Base-by-base conservation (phyloP, 2,888 invertebrate genomes). In the Acanthococcus lagerstroemiae region DNA sequence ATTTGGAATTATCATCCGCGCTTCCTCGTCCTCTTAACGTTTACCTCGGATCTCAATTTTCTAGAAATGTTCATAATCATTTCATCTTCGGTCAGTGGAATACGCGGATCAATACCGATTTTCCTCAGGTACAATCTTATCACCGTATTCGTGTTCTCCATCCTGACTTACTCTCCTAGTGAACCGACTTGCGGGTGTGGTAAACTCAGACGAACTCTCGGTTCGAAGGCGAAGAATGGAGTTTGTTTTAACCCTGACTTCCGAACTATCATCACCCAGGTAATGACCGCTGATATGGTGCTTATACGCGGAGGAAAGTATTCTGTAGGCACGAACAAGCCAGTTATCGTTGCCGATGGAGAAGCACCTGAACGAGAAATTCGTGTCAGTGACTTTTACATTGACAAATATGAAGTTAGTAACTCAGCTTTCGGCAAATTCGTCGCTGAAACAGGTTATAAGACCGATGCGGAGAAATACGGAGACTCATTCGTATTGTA, bases 401-500 rank as follows among this genome's bases (percentile, higher is more conserved):
- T 91, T 68, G 94, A 95, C 74, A 86, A 85, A 73, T 85, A 85
- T 76, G 94, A 93, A 81, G 92, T 94, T 15, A 90, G 90, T 67
- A 95, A 95, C 78, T 76, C 77, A 69, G 83, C 90, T 71, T 95
- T 93, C 78, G 75, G 78, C 57, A 73, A 79, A 68, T 95, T 95
- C 79, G 84, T 87, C 0, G 76, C 80, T 57, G 76, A 77, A 57
- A 88, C 88, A 15, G 82, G 82, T 5, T 88, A 90, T 76, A 80
- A 81, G 73, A 95, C 94, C 56, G 94, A 95, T 79, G 93, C 96
- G 5, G 95, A 96, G 77, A 80, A 74, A 67, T 95, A 92, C 80
- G 92, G 92, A 2, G 90, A 94, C 77, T 95, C 95, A 72, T 96
- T 95, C 80, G 85, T 94, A 9, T 89, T 95, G 77, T 86, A 87